A percentile compares a stretch with the other conserved stretches of the same genome.
Conservation (phyloP, 2,113 vertebrate genomes). For the Abramis brama region DNA sequence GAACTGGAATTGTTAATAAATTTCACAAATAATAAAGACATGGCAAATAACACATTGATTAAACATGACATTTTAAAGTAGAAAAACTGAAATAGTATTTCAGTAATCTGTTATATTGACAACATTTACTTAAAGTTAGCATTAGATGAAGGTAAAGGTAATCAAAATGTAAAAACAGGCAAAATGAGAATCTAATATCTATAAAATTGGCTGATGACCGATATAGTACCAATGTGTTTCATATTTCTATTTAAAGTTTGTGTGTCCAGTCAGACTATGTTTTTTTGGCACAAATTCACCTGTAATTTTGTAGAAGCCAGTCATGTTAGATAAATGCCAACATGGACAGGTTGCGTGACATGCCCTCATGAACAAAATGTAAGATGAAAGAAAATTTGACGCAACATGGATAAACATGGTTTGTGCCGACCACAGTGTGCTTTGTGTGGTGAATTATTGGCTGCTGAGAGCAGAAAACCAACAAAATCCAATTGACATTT, state of each 20-base stretch:
- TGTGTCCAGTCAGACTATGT: neutral
- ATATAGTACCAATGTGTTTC: neutral
- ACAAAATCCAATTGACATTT: neutral
- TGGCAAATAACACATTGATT: neutral
- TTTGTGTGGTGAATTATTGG: constrained; percentile 20
- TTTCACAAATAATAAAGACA: neutral
- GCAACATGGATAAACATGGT: neutral
- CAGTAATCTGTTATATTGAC: too few species aligned
- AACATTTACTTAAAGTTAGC: neutral
- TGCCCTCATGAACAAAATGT: constrained; percentile 5
- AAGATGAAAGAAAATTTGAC: constrained; percentile 4
- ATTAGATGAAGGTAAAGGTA: neutral
- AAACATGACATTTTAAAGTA: neutral
- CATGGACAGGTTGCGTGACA: constrained; percentile 23
- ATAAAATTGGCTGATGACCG: neutral
- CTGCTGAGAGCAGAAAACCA: constrained; percentile 20
- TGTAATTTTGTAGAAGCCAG: neutral
- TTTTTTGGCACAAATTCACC: neutral
- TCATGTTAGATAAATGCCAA: constrained; percentile 1
- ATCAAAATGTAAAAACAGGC: neutral
- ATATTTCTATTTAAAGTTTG: neutral
- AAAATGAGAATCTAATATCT: neutral
- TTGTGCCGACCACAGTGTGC: constrained; percentile 2
- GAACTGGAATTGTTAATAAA: neutral
- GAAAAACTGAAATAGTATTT: too few species aligned